These are phyloP conservation scores for Halichondria panicea DNA, from an alignment of 37 sponge, comb jelly and placozoan genomes.

Conservation along the genomic window DNA sequence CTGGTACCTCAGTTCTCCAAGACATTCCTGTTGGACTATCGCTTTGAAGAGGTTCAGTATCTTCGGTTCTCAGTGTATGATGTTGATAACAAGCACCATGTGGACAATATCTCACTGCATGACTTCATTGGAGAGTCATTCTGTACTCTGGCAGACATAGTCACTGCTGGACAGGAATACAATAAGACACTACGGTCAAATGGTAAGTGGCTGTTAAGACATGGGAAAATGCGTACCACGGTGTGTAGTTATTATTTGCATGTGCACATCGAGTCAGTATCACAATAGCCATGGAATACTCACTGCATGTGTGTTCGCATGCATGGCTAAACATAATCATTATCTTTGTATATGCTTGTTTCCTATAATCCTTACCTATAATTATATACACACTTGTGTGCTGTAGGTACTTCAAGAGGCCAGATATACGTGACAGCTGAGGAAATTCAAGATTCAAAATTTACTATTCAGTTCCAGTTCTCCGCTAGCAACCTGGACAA, in stretches of 20 bases:
- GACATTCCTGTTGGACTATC: constrained; percentile 76
- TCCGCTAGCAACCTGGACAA: constrained; percentile 86
- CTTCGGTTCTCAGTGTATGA: constrained; percentile 82
- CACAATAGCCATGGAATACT: not conserved
- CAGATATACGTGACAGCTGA: constrained; percentile 64
- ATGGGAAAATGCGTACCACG: not conserved
- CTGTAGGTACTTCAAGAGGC: constrained; percentile 41
- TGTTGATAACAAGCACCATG: constrained; percentile 48
- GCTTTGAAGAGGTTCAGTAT: constrained; percentile 89
- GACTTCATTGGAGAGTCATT: constrained; percentile 72
- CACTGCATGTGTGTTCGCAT: not conserved
- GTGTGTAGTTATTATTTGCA: not conserved
- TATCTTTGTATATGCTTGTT: not conserved
- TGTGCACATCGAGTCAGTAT: not conserved
- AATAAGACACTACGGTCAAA: constrained; percentile 38
- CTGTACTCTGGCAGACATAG: constrained; percentile 70
- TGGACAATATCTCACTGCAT: constrained; percentile 57
- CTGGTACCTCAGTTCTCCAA: constrained; percentile 82
- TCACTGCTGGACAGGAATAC: constrained; percentile 65
- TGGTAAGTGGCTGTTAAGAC: too few relatives aligned
- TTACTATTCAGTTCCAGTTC: constrained; percentile 49
- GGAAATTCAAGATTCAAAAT: constrained; percentile 73
- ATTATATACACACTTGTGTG: not conserved
- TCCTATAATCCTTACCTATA: not conserved
- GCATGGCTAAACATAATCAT: not conserved